Percentiles rank a stretch among this genome's conserved stretches.
Conservation (phyloP, 2,113 vertebrate species). For the Platycercus adscitus region DNA sequence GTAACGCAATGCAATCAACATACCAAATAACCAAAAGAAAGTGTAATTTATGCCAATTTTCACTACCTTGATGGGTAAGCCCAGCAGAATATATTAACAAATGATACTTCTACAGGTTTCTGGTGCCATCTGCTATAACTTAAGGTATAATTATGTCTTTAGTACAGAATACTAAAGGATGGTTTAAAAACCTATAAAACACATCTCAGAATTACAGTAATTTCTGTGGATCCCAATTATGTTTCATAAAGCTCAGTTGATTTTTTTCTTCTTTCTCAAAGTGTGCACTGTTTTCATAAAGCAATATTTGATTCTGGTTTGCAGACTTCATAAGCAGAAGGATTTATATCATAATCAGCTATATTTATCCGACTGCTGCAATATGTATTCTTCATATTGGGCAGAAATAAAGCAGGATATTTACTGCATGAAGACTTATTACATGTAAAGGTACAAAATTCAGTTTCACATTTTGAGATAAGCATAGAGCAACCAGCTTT, state of each 20-base stretch:
- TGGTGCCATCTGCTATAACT: constrained; percentile 44
- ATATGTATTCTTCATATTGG: not conserved
- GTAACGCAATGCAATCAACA: not conserved
- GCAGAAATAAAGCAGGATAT: not conserved
- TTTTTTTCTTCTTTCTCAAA: not conserved
- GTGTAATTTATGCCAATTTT: constrained; percentile 39
- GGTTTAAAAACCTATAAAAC: constrained; percentile 16
- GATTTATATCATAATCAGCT: not conserved
- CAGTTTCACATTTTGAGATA: not conserved
- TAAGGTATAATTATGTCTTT: constrained; percentile 37
- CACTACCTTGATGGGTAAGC: constrained; percentile 33
- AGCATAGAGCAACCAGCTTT: not conserved
- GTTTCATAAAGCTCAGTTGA: not conserved
- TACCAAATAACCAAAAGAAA: constrained; percentile 38
- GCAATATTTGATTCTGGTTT: not conserved
- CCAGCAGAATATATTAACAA: constrained; percentile 45
- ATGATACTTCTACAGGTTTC: constrained; percentile 23
- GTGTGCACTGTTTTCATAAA: not conserved
- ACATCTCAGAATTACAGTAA: constrained; percentile 16
- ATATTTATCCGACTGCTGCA: not conserved
- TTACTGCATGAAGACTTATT: not conserved
- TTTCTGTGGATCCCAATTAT: constrained; percentile 36
- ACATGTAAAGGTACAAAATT: not conserved
- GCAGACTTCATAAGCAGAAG: not conserved
- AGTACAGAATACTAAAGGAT: not conserved